These are phyloP conservation scores for Dryoscopus gambensis DNA, from an alignment of 2,113 vertebrate genomes.

Conservation along the genomic window DNA sequence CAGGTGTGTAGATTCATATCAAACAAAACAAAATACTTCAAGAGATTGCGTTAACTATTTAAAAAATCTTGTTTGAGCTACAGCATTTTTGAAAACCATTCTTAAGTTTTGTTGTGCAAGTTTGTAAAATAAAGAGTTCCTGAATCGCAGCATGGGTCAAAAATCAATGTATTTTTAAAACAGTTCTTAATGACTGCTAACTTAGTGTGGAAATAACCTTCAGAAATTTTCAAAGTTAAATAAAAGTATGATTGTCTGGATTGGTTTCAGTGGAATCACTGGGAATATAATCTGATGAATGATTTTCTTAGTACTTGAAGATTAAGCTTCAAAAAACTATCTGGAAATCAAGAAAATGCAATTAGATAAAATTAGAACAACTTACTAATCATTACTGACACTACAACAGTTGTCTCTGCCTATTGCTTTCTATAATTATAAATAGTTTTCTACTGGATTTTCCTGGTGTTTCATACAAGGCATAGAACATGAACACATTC, in stretches of 20 bases:
- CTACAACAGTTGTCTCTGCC: neutral
- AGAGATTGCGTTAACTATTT: neutral
- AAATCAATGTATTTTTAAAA: neutral
- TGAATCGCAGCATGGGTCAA: neutral
- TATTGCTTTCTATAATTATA: neutral
- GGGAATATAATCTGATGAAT: neutral
- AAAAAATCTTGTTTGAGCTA: neutral
- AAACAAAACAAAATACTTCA: neutral
- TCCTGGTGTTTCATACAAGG: neutral
- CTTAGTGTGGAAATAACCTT: neutral
- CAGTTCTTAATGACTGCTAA: neutral
- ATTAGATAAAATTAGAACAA: neutral
- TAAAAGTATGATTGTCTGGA: neutral
- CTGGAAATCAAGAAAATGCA: neutral
- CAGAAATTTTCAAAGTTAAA: neutral
- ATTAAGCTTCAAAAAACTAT: neutral
- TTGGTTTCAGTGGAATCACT: neutral
- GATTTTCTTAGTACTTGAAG: neutral
- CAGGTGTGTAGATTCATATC: neutral
- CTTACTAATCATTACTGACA: neutral
- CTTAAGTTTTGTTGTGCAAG: neutral
- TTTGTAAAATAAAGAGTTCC: neutral
- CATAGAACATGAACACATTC: neutral
- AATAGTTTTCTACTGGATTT: neutral
- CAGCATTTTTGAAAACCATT: neutral